Evolutionary conservation across 2,797 vertebrate genomes (phyloP).

Genomic region (Tympanoctomys barrerae): DNA sequence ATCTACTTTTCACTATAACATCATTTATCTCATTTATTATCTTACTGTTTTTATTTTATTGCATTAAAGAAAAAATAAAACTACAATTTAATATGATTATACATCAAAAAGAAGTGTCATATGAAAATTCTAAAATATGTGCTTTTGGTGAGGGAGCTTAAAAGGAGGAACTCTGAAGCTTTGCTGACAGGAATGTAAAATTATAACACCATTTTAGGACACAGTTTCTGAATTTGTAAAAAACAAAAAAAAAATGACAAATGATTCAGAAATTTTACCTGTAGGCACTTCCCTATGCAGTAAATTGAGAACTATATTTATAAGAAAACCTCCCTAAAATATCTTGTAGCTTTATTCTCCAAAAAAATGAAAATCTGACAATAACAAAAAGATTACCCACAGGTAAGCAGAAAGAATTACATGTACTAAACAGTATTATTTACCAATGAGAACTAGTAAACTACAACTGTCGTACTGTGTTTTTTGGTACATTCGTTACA

Average conservation of each 20-base stretch:
- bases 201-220: not conserved
- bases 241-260: not conserved
- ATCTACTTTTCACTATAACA: not conserved
- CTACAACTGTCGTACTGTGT: not conserved
- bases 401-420: not conserved
- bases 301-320: not conserved
- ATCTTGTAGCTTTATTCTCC: not conserved
- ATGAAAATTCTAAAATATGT: not conserved
- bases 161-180: not conserved
- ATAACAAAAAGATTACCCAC: not conserved
- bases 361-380: not conserved
- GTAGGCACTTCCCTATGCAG: not conserved
- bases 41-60: not conserved
- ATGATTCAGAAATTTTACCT: not conserved
- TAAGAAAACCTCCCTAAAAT: not conserved
- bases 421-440: not conserved
- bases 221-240: not conserved
- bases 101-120: not conserved
- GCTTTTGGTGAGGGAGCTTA: not conserved
- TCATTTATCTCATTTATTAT: not conserved
- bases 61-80: not conserved
- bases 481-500: too few relatives aligned
- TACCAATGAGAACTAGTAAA: not conserved
- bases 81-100: not conserved
- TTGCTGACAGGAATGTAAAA: not conserved